Conservation (phyloP, 2,888 invertebrate species). For the Priocnemis perturbator region DNA sequence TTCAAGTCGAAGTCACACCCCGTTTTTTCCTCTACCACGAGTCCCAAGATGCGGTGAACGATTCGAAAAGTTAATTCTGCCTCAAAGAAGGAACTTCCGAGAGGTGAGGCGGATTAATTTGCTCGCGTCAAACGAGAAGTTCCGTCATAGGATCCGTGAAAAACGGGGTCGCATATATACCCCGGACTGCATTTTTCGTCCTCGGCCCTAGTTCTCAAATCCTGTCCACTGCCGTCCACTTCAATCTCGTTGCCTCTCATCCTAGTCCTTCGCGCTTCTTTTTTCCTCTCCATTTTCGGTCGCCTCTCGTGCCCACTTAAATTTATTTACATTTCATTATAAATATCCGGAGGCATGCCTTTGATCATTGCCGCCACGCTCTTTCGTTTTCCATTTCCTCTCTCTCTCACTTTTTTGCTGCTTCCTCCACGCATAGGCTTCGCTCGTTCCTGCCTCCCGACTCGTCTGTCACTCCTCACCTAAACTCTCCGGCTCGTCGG, state of each 20-base stretch:
- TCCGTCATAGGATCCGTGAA: conserved; percentile 9
- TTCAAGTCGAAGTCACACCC: too few species aligned
- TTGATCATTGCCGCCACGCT: conserved; percentile 5
- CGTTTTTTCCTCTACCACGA: too few species aligned
- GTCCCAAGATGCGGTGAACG: neutral
- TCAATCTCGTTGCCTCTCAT: neutral
- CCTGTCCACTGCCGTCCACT: too few species aligned
- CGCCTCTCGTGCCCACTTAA: neutral
- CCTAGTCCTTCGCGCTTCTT: neutral
- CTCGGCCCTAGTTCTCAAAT: too few species aligned
- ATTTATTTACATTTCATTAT: conserved; percentile 13
- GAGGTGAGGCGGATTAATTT: conserved; percentile 33
- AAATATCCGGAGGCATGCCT: conserved; percentile 3
- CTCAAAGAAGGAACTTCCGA: conserved; percentile 32
- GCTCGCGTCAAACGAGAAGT: conserved; percentile 37
- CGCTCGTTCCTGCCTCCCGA: neutral
- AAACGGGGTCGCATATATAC: too few species aligned
- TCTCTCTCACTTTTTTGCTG: neutral
- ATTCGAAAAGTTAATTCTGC: conserved; percentile 42
- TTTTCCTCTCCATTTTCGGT: neutral
- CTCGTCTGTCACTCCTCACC: neutral
- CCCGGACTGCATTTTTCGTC: too few species aligned
- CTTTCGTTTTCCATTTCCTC: neutral
- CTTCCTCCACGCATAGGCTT: neutral
- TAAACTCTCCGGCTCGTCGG: neutral